A percentile compares a stretch with the other conserved stretches of the same genome.
phyloP scores from a whole-genome alignment of 2,888 invertebrate species.

The Philaethria dido region DNA sequence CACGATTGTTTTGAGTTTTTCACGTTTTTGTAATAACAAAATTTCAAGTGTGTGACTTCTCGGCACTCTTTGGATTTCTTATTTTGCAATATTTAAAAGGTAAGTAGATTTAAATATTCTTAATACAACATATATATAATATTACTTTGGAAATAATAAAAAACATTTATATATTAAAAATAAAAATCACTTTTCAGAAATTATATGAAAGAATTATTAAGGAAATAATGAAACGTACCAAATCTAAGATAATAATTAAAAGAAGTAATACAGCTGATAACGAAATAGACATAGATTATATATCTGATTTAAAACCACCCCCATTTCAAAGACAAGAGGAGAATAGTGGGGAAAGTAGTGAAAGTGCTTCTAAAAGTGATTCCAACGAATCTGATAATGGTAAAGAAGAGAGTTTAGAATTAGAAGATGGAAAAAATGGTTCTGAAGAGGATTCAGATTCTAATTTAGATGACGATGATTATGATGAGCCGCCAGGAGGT shows the following conservation, averaged over 20 bases:
- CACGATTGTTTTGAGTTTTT: conserved; percentile 5
- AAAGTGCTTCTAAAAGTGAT: conserved; percentile 46
- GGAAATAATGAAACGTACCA: conserved; percentile 42
- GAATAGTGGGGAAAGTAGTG: conserved; percentile 46
- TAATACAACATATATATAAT: too few relatives aligned
- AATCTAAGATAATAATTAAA: conserved; percentile 44
- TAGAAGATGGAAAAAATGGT: conserved; percentile 47
- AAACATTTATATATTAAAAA: neutral
- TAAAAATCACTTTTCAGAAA: conserved; percentile 40
- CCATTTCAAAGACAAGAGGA: conserved; percentile 60
- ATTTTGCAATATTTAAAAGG: conserved; percentile 19
- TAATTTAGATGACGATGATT: conserved; percentile 58
- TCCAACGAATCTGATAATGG: conserved; percentile 49
- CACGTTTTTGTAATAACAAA: conserved; percentile 14
- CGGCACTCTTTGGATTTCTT: neutral
- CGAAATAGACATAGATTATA: conserved; percentile 59
- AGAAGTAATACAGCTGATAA: conserved; percentile 58
- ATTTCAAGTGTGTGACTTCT: conserved; percentile 15
- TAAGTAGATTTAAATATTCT: conserved; percentile 19
- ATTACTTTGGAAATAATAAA: too few relatives aligned
- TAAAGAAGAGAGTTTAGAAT: conserved; percentile 55
- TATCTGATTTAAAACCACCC: conserved; percentile 53
- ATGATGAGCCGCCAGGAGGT: conserved; percentile 68
- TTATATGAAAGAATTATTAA: conserved; percentile 43
- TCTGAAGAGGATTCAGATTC: conserved; percentile 58